These are phyloP conservation scores for Hylaea fasciaria DNA, from an alignment of 2,888 invertebrate species.

Conservation along the genomic window DNA sequence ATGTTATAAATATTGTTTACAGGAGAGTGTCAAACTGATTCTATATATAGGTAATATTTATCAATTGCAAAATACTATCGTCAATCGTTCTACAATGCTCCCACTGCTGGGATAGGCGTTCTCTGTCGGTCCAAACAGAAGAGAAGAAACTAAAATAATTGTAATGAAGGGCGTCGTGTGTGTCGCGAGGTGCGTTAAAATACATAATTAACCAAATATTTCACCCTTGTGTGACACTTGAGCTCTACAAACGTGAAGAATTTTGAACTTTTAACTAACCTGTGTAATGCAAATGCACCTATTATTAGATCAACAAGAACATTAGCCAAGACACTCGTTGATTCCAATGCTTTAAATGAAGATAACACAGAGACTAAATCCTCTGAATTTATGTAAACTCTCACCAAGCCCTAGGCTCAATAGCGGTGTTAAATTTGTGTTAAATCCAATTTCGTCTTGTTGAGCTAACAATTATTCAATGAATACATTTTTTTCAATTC, in stretches of 20 bases:
- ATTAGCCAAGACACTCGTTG: conserved; percentile 20
- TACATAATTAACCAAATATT: too few species aligned
- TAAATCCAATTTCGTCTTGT: conserved; percentile 28
- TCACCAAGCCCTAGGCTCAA: conserved; percentile 23
- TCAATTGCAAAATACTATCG: too few species aligned
- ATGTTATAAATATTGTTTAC: too few species aligned
- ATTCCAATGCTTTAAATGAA: conserved; percentile 29
- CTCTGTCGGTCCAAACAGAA: too few species aligned
- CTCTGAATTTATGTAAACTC: conserved; percentile 33
- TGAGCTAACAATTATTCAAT: conserved; percentile 14
- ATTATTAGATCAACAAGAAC: conserved; percentile 21
- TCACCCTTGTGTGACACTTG: too few species aligned
- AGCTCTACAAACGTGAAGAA: neutral
- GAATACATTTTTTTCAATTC: conserved; percentile 5
- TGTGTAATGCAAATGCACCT: conserved; percentile 11
- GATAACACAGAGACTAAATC: conserved; percentile 33
- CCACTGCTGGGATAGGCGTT: too few species aligned
- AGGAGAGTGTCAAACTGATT: too few species aligned
- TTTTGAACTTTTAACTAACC: conserved; percentile 10
- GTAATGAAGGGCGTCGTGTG: too few species aligned
- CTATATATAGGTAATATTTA: too few species aligned
- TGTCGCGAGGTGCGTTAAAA: too few species aligned
- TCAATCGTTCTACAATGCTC: too few species aligned
- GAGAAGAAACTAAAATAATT: too few species aligned
- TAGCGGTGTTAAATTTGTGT: conserved; percentile 24